Conservation (phyloP, 1,140 invertebrate genomes). For the Acyrthosiphon pisum region DNA sequence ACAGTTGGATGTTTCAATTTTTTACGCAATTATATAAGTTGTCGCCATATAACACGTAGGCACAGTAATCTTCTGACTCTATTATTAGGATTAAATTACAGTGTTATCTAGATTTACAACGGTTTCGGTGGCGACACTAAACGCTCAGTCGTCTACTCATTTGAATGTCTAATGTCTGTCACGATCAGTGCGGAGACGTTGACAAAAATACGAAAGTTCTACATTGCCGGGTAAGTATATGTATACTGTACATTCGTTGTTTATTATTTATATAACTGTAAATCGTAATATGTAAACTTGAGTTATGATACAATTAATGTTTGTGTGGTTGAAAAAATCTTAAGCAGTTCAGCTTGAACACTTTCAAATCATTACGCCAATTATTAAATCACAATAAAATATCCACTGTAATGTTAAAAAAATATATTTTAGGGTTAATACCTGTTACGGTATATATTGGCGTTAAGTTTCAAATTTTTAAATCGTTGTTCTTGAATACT, state of each 20-base stretch:
- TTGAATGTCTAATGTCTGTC: neutral
- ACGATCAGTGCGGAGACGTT: neutral
- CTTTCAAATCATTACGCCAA: neutral
- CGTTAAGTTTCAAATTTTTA: too few species aligned
- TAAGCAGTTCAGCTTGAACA: neutral
- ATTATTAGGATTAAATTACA: neutral
- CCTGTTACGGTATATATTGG: too few species aligned
- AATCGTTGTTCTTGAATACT: too few species aligned
- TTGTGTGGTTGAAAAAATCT: neutral
- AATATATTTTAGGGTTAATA: too few species aligned
- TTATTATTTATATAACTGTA: too few species aligned
- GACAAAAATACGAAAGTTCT: neutral
- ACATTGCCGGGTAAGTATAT: neutral
- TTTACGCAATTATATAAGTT: neutral
- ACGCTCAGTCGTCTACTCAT: neutral
- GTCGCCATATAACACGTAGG: neutral
- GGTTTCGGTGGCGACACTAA: conserved; percentile 11
- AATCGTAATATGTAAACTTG: neutral
- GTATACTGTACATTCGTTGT: too few species aligned
- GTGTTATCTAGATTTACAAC: conserved; percentile 5
- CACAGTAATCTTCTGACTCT: neutral
- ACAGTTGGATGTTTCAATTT: neutral
- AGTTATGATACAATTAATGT: neutral
- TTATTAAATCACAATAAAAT: neutral
- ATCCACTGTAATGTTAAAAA: neutral